Base-by-base conservation (phyloP, 2,797 vertebrate genomes). In the Periparus ater region DNA sequence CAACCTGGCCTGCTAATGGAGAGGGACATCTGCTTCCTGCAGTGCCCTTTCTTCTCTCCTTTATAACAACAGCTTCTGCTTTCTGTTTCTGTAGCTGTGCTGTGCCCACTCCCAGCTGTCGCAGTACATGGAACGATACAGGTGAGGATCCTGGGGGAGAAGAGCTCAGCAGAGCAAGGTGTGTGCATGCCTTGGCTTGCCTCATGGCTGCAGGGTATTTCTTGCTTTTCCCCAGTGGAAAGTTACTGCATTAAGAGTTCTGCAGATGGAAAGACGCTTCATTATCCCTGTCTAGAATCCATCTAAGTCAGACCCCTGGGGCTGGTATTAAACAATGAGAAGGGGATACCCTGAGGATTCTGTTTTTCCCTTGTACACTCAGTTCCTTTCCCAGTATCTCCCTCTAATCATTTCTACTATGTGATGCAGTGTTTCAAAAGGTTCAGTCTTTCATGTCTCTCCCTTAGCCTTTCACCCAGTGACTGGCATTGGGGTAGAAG, bases 101-200 rank as follows among this genome's bases (percentile, higher is more conserved):
- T 98, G 99, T 87, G 98, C 99, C 79, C 98, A 99, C 95, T 99
- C 99, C 71, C 99, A 99, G 98, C 98, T 99, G 93, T 96, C 94
- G 6, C 99, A 99, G 98, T 99, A 99, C 86, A 96, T 98, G 94
- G 98, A 99, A 17, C 98, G 99, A 88, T 99, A 99, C 65, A 98
- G 98, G 99, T 99, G 97, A 98, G 98, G 82, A 40, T 57, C 29
- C 60, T 6, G 0, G 57, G 66, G 50, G 15, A 26, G 75, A 73
- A 25, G 1, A 78, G 70, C 22, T 4, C 30, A 58, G 14, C 40
- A 50, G 60, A 17, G 20, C 53, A 63, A 54, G 70, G 44, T 36
- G 38, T 5, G 3, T 30, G 67, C 48, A 50, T 88, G 42, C 44
- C 6, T 2, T 40, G 54, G 44, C 38, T 89, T 78, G 32, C 53